Percentiles rank a stretch among this genome's conserved stretches.
phyloP scores from a whole-genome alignment of 2,888 invertebrate species.

The Lottia scabra region DNA sequence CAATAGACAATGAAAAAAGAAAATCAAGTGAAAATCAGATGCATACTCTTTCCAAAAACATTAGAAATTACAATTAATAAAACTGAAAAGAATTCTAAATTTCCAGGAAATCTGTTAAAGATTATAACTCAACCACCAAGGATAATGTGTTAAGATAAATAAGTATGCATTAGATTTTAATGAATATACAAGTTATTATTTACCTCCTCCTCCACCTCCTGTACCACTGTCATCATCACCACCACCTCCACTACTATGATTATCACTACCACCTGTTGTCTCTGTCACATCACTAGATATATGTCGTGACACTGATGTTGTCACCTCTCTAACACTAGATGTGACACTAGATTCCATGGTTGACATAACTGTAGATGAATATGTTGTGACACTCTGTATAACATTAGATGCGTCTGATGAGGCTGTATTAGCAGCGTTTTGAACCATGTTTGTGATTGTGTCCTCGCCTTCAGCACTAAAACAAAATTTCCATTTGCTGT shows the following conservation, averaged over 20 bases:
- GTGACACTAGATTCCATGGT: background rate
- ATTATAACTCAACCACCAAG: too few species aligned
- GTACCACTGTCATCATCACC: background rate
- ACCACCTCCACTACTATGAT: background rate
- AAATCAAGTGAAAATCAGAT: too few species aligned
- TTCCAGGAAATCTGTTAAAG: too few species aligned
- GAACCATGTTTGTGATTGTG: background rate
- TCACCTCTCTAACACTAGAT: background rate
- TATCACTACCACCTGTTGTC: background rate
- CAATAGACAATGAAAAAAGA: too few species aligned
- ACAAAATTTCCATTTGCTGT: background rate
- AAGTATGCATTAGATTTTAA: too few species aligned
- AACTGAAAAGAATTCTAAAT: too few species aligned
- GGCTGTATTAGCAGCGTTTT: background rate
- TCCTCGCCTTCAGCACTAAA: background rate
- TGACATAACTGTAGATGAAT: background rate
- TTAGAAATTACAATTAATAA: too few species aligned
- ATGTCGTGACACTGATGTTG: conserved; percentile 3
- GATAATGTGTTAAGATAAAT: too few species aligned
- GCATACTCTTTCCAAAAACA: too few species aligned
- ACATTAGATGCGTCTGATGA: background rate
- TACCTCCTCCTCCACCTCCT: background rate
- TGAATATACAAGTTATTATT: background rate
- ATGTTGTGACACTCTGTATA: background rate
- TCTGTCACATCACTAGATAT: background rate